These are phyloP conservation scores for Syrrhaptes paradoxus DNA, from an alignment of 2,113 vertebrate genomes.

Conservation along the genomic window DNA sequence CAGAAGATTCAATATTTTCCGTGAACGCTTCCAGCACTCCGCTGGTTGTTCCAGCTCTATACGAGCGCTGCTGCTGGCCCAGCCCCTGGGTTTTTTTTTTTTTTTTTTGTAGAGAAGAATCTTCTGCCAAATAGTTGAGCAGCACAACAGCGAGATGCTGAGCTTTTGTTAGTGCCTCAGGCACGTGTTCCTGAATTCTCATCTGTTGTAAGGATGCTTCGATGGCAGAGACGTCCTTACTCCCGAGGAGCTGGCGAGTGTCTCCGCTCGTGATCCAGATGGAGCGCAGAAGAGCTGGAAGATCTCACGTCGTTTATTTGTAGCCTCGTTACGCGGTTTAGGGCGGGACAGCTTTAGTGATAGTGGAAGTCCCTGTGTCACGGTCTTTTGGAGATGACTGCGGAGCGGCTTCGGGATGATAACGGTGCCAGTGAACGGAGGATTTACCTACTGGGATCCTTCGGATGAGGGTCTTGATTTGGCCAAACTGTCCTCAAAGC, in stretches of 20 bases:
- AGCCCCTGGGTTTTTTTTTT: background rate
- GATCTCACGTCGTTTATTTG: fast-evolving
- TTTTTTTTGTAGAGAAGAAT: background rate
- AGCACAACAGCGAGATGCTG: background rate
- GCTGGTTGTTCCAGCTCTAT: background rate
- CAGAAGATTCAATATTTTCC: background rate
- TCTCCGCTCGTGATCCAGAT: background rate
- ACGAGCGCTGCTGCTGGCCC: background rate
- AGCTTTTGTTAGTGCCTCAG: background rate
- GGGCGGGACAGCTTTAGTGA: background rate
- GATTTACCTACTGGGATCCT: background rate
- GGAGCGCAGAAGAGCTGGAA: background rate
- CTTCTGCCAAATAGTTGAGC: background rate
- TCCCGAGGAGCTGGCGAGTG: fast-evolving
- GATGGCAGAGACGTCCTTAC: background rate
- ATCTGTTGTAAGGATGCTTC: background rate
- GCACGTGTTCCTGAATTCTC: background rate
- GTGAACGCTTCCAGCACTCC: background rate
- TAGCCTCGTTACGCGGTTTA: fast-evolving
- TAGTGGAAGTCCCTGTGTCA: fast-evolving
- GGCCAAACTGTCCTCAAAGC: background rate
- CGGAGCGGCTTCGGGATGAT: no score
- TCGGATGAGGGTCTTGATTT: background rate
- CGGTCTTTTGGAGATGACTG: fast-evolving
- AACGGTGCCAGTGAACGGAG: fast-evolving